phyloP scores from a whole-genome alignment of 2,113 vertebrate genomes.

The Pterocles gutturalis region DNA sequence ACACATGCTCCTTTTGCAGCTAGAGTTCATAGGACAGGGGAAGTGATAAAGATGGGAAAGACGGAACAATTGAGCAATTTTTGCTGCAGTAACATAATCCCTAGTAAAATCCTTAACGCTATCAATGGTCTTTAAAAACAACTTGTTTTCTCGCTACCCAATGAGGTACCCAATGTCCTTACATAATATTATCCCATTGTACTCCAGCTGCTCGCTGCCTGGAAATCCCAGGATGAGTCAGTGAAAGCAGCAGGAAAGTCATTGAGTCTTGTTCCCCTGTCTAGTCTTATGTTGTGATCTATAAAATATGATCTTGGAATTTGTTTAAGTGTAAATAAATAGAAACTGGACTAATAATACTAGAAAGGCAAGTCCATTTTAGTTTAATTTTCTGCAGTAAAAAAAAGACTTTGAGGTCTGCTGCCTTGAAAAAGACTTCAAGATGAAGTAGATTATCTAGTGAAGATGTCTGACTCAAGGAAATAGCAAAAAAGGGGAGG shows the following conservation, averaged over 20 bases:
- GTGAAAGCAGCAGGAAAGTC: neutral
- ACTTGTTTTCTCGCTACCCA: neutral
- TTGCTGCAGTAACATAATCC: constrained; percentile 1
- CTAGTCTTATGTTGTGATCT: neutral
- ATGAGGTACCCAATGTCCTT: neutral
- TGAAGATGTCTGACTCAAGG: neutral
- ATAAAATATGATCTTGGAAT: neutral
- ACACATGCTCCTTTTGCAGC: neutral
- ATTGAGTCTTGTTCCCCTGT: neutral
- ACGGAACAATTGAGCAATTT: neutral
- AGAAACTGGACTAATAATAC: neutral
- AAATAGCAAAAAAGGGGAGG: neutral
- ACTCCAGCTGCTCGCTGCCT: accelerated
- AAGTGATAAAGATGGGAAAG: neutral
- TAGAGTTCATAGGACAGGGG: neutral
- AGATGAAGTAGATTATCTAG: neutral
- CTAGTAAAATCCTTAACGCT: constrained; percentile 1
- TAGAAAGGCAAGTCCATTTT: neutral
- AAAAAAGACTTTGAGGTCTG: neutral
- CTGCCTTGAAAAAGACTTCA: constrained; percentile 6
- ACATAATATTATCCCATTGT: neutral
- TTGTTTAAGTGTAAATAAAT: neutral
- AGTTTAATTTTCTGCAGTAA: neutral
- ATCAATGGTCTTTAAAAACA: neutral
- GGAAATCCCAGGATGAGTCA: neutral